phyloP scores from a whole-genome alignment of 2,888 invertebrate species.

The Tenthredo livida region DNA sequence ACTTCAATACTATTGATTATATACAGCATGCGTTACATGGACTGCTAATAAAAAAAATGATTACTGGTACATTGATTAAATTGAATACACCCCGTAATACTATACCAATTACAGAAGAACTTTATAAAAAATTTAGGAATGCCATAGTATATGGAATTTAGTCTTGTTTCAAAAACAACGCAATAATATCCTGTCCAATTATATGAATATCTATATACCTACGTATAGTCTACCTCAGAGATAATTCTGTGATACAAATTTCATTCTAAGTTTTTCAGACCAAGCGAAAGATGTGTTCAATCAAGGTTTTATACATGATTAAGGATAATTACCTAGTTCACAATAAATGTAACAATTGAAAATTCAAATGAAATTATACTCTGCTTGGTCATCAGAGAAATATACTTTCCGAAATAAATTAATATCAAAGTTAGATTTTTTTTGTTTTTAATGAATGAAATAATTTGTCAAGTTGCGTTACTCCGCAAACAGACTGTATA shows the following conservation, averaged over 20 bases:
- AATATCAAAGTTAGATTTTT: background rate
- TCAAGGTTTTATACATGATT: background rate
- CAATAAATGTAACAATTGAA: background rate
- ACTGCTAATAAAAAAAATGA: slow-evolving; percentile 36
- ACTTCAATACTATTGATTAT: slow-evolving; percentile 46
- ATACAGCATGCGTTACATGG: slow-evolving; percentile 41
- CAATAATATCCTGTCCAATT: background rate
- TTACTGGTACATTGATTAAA: slow-evolving; percentile 35
- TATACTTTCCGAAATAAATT: background rate
- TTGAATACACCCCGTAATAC: slow-evolving; percentile 19
- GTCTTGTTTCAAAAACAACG: slow-evolving; percentile 19
- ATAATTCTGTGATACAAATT: background rate
- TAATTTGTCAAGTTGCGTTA: background rate
- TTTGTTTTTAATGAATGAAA: background rate
- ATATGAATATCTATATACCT: background rate
- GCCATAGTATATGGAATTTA: slow-evolving; percentile 3
- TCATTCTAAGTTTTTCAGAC: background rate
- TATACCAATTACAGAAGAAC: background rate
- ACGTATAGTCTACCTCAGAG: background rate
- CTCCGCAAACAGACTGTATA: background rate
- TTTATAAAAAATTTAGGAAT: slow-evolving; percentile 1
- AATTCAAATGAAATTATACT: background rate
- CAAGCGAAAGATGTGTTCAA: slow-evolving; percentile 34
- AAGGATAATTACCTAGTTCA: background rate
- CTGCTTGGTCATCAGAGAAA: slow-evolving; percentile 14